Evolutionary conservation across 1,140 invertebrate genomes (phyloP).

Genomic region (Ooceraea biroi): DNA sequence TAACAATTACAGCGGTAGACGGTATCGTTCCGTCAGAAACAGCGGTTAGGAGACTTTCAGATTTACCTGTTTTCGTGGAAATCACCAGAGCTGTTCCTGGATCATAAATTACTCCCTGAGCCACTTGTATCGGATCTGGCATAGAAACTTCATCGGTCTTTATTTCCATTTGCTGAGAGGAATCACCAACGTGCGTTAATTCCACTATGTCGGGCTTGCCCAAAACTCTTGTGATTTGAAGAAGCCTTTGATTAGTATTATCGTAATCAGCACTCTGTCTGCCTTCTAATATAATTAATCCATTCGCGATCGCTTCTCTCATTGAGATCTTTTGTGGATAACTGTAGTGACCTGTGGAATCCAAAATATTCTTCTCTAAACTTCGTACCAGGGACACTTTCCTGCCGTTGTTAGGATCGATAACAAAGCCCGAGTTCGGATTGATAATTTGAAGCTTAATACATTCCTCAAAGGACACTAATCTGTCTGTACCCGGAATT

Average conservation of each 20-base stretch:
- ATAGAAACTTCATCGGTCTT: slow-evolving; percentile 86
- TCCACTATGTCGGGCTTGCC: slow-evolving; percentile 90
- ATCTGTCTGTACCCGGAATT: slow-evolving; percentile 94
- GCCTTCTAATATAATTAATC: slow-evolving; percentile 89
- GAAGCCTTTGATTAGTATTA: slow-evolving; percentile 86
- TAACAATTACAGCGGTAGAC: slow-evolving; percentile 90
- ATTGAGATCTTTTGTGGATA: slow-evolving; percentile 89
- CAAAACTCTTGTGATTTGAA: slow-evolving; percentile 88
- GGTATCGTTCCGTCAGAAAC: slow-evolving; percentile 90
- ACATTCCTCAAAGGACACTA: slow-evolving; percentile 95
- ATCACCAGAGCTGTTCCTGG: slow-evolving; percentile 91
- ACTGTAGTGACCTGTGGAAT: slow-evolving; percentile 92
- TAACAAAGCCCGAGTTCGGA: slow-evolving; percentile 91
- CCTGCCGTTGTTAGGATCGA: slow-evolving; percentile 91
- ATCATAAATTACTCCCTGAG: slow-evolving; percentile 91
- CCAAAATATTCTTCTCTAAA: slow-evolving; percentile 92
- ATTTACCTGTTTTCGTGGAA: slow-evolving; percentile 90
- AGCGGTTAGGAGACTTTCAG: slow-evolving; percentile 90
- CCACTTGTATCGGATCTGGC: slow-evolving; percentile 90
- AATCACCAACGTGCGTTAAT: slow-evolving; percentile 86
- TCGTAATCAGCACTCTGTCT: slow-evolving; percentile 84
- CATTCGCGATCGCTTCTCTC: slow-evolving; percentile 92
- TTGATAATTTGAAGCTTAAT: slow-evolving; percentile 94
- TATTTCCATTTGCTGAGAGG: slow-evolving; percentile 84
- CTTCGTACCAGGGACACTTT: slow-evolving; percentile 91